Conservation (phyloP, 2,888 invertebrate genomes). For the Cactoblastis cactorum region DNA sequence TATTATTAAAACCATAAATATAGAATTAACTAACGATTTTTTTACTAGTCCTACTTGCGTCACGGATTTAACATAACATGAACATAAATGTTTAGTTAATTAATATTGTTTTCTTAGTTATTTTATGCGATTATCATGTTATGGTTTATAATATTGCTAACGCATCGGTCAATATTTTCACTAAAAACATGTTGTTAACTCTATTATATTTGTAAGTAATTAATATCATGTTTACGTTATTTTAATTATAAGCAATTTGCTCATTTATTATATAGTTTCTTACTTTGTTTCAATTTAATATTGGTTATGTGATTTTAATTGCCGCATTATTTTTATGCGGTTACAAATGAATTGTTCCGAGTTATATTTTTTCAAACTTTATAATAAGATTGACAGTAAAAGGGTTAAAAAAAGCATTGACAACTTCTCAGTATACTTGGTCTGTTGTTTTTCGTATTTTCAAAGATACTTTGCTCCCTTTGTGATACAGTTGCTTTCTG, state of each 20-base stretch:
- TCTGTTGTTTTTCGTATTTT: conserved; percentile 24
- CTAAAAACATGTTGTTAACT: conserved; percentile 6
- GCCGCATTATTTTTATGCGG: conserved; percentile 20
- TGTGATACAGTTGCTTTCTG: conserved; percentile 32
- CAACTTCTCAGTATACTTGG: conserved; percentile 44
- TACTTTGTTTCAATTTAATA: conserved; percentile 2
- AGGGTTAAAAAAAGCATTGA: conserved; percentile 51
- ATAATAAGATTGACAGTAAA: conserved; percentile 38
- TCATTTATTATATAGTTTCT: conserved; percentile 7
- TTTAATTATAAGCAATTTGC: conserved; percentile 19
- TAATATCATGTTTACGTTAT: conserved; percentile 17
- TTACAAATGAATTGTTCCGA: conserved; percentile 26
- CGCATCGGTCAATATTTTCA: conserved; percentile 4
- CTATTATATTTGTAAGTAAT: conserved; percentile 9
- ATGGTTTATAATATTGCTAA: background rate
- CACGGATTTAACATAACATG: background rate
- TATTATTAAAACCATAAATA: too few relatives aligned
- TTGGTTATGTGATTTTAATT: conserved; percentile 17
- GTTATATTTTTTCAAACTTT: conserved; percentile 24
- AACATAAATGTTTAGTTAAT: background rate
- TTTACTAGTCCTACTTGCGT: too few relatives aligned
- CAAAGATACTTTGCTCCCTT: background rate
- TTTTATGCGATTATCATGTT: background rate
- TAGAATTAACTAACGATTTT: too few relatives aligned
- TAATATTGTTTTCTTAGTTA: background rate